Percentiles rank a stretch among this genome's conserved stretches.
These are phyloP conservation scores for Limnothrissa miodon DNA, from an alignment of 2,113 vertebrate genomes.

Conservation along the genomic window DNA sequence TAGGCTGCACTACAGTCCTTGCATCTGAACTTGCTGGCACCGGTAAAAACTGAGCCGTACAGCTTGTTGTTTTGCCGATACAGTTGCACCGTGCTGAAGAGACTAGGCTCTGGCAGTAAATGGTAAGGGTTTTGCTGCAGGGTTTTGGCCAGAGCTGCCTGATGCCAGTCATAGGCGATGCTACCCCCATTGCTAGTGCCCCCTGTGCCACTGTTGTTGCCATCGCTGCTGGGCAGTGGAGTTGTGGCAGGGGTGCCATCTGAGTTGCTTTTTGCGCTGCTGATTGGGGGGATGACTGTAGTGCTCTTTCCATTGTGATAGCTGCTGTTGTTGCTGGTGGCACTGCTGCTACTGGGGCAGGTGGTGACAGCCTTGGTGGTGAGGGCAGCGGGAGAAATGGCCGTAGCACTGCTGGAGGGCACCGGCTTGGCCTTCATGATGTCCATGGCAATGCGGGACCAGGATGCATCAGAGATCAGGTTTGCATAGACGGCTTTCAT, in stretches of 20 bases:
- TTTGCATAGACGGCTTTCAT: slow-evolving; percentile 99
- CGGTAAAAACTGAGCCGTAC: slow-evolving; percentile 95
- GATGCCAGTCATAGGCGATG: slow-evolving; percentile 96
- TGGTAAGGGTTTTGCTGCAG: slow-evolving; percentile 93
- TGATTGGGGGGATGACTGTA: slow-evolving; percentile 51
- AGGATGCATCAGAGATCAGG: slow-evolving; percentile 93
- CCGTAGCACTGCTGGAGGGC: slow-evolving; percentile 37
- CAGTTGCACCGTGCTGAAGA: slow-evolving; percentile 98
- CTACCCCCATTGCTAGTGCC: slow-evolving; percentile 67
- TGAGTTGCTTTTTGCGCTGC: slow-evolving; percentile 64
- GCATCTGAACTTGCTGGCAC: slow-evolving; percentile 98
- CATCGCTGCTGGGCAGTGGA: slow-evolving; percentile 39
- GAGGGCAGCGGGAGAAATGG: slow-evolving; percentile 56
- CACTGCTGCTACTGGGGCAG: slow-evolving; percentile 56
- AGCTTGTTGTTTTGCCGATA: slow-evolving; percentile 98
- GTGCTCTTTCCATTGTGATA: slow-evolving; percentile 61
- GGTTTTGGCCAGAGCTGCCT: slow-evolving; percentile 95
- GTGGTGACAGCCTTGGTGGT: slow-evolving; percentile 23
- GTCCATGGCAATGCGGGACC: slow-evolving; percentile 91
- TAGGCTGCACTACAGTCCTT: slow-evolving; percentile 98
- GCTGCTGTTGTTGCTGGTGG: slow-evolving; percentile 61
- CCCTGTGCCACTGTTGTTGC: slow-evolving; percentile 48
- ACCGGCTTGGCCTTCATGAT: slow-evolving; percentile 84
- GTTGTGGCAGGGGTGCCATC: neutral
- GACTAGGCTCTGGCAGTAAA: slow-evolving; percentile 94